A percentile compares a stretch with the other conserved stretches of the same genome.
phyloP scores from a whole-genome alignment of 2,797 vertebrate genomes.

The Pitangus sulphuratus region DNA sequence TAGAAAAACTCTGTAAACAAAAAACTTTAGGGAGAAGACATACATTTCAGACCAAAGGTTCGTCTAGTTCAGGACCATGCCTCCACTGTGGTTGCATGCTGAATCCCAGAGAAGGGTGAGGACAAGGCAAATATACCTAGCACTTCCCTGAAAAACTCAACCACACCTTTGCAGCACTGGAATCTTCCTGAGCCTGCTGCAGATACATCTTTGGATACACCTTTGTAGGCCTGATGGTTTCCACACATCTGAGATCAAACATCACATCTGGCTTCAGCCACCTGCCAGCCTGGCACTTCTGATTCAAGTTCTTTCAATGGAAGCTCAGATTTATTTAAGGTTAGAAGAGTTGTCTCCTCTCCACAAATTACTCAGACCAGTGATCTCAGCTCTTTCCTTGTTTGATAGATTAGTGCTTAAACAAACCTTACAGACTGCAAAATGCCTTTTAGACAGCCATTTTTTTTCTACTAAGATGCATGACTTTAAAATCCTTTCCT shows the following conservation, averaged over 20 bases:
- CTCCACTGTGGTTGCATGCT: neutral
- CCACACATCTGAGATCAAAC: neutral
- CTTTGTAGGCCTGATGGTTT: neutral
- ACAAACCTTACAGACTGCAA: conserved; percentile 24
- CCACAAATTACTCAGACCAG: neutral
- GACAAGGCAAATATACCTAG: neutral
- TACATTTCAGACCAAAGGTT: neutral
- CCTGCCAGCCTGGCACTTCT: neutral
- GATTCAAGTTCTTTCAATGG: neutral
- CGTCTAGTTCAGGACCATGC: neutral
- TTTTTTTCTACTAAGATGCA: neutral
- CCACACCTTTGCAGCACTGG: neutral
- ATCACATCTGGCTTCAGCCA: neutral
- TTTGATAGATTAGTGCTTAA: conserved; percentile 37
- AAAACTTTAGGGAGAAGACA: neutral
- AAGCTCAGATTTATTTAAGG: neutral
- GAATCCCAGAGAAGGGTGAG: neutral
- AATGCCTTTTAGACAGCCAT: neutral
- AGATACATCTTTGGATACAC: neutral
- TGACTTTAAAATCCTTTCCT: neutral
- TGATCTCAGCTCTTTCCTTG: neutral
- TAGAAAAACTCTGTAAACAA: neutral
- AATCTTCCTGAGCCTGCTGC: neutral
- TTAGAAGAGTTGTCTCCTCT: neutral
- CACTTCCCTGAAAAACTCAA: neutral